phyloP scores from a whole-genome alignment of 2,797 vertebrate genomes.

The Chelidonichthys spinosus region DNA sequence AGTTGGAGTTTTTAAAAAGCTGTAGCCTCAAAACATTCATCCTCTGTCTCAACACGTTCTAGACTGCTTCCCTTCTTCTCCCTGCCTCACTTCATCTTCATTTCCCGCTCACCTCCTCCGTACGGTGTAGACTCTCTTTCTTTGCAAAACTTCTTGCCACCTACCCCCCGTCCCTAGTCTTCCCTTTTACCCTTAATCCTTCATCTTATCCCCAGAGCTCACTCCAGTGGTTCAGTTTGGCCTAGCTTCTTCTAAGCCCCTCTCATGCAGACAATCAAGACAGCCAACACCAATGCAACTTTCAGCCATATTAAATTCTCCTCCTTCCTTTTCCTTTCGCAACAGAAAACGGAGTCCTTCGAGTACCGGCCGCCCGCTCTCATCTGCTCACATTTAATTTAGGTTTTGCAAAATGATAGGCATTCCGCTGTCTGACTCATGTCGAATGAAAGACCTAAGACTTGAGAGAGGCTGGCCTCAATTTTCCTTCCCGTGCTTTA shows the following conservation, averaged over 20 bases:
- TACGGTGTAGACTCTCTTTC: constrained; percentile 10
- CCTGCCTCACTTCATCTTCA: constrained; percentile 63
- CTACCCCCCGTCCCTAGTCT: not conserved
- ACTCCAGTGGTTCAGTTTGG: constrained; percentile 61
- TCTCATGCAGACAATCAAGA: constrained; percentile 60
- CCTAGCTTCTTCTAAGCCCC: constrained; percentile 55
- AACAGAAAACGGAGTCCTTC: constrained; percentile 43
- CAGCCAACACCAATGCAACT: constrained; percentile 50
- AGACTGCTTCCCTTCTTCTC: constrained; percentile 55
- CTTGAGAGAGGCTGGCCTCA: constrained; percentile 46
- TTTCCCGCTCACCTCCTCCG: constrained; percentile 43
- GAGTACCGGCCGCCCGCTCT: constrained; percentile 34
- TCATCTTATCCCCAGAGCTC: constrained; percentile 69
- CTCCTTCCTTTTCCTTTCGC: constrained; percentile 17
- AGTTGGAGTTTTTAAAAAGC: constrained; percentile 71
- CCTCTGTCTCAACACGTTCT: constrained; percentile 58
- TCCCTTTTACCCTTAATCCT: constrained; percentile 59
- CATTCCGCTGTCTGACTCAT: constrained; percentile 51
- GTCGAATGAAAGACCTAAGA: constrained; percentile 51
- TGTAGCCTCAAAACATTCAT: constrained; percentile 71
- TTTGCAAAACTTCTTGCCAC: constrained; percentile 27
- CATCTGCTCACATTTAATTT: constrained; percentile 73
- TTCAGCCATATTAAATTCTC: constrained; percentile 66
- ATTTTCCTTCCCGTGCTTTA: constrained; percentile 52
- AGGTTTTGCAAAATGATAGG: constrained; percentile 54